phyloP scores from a whole-genome alignment of 2,113 vertebrate species.

The Ptyas mucosa region DNA sequence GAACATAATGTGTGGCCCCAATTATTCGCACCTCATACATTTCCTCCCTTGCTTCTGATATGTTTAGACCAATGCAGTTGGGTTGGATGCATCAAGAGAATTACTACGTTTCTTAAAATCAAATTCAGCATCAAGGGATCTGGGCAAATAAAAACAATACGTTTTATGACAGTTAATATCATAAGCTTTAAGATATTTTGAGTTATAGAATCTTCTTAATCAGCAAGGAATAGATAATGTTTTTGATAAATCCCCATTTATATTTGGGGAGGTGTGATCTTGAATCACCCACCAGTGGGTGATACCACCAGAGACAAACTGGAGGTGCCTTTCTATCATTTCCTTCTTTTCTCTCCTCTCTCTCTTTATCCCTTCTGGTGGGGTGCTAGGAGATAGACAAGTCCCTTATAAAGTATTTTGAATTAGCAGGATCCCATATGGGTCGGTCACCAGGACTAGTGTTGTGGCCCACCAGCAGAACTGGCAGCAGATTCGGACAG shows the following conservation, averaged over 20 bases:
- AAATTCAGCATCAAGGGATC: background rate
- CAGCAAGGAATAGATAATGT: background rate
- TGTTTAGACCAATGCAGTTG: background rate
- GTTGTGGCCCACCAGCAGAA: too few species aligned
- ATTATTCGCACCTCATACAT: background rate
- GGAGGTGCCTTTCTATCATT: background rate
- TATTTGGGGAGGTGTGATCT: background rate
- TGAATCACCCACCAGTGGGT: background rate
- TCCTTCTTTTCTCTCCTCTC: background rate
- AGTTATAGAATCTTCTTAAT: background rate
- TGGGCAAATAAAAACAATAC: background rate
- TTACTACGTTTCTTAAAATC: background rate
- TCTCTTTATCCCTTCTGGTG: background rate
- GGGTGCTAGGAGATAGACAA: background rate
- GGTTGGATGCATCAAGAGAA: background rate
- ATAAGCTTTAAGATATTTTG: background rate
- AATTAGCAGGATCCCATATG: background rate
- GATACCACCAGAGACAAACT: background rate
- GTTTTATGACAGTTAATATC: background rate
- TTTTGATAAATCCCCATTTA: background rate
- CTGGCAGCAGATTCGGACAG: too few species aligned
- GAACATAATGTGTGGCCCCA: background rate
- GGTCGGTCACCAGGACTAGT: background rate
- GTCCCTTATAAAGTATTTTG: background rate
- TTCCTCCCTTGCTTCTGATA: background rate